These are phyloP conservation scores for Atherinosoma microstoma DNA, from an alignment of 2,797 vertebrate species.

Conservation along the genomic window DNA sequence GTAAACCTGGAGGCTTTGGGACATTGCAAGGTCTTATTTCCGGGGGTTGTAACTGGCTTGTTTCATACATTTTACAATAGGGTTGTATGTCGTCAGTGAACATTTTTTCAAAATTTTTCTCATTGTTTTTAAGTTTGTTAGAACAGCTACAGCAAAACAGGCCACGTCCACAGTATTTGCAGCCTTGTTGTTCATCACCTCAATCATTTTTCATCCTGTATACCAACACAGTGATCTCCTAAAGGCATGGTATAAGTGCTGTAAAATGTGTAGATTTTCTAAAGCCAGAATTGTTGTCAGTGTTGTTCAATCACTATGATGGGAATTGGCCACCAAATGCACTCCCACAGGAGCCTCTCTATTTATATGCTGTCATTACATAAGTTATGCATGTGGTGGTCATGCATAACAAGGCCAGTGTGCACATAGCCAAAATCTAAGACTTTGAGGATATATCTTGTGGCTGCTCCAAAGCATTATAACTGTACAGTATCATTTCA, in stretches of 20 bases:
- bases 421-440: conserved; percentile 10
- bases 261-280: background rate
- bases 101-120: background rate
- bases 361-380: conserved; percentile 49
- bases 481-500: background rate
- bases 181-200: background rate
- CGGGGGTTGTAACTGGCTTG: background rate
- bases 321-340: conserved; percentile 23
- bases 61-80: background rate
- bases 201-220: background rate
- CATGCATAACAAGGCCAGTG: conserved; percentile 15
- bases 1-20: background rate
- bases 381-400: conserved; percentile 30
- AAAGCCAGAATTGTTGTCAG: conserved; percentile 7
- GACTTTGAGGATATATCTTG: conserved; percentile 3
- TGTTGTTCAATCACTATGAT: conserved; percentile 35
- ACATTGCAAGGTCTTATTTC: background rate
- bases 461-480: background rate
- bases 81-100: too few relatives aligned
- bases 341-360: conserved; percentile 42
- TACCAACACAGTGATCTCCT: background rate
- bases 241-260: background rate
- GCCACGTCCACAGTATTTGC: background rate
- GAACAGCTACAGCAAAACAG: background rate
- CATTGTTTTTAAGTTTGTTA: background rate